Evolutionary conservation across 2,888 invertebrate species (phyloP).

Genomic region (Silvanus unidentatus): DNA sequence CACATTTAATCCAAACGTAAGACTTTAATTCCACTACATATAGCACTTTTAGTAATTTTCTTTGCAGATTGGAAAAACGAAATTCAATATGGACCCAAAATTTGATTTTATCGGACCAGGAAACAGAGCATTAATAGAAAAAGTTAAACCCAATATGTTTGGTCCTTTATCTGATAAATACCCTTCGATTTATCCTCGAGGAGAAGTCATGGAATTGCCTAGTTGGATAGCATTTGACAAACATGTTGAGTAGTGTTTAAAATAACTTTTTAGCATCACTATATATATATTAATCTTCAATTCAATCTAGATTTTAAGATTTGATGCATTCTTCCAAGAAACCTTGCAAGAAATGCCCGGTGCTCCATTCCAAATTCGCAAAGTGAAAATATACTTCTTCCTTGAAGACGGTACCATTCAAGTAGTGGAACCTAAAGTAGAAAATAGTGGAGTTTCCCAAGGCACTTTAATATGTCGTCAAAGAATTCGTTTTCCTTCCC

Average conservation of each 20-base stretch:
- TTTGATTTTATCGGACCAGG: conserved; percentile 55
- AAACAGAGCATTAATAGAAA: conserved; percentile 58
- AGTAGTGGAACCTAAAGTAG: conserved; percentile 72
- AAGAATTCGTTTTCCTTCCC: conserved; percentile 68
- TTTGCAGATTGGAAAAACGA: conserved; percentile 57
- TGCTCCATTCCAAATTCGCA: conserved; percentile 64
- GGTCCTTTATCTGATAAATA: conserved; percentile 53
- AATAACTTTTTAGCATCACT: background rate
- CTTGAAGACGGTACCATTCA: conserved; percentile 90
- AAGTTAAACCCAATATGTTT: conserved; percentile 55
- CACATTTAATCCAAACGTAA: conserved; percentile 61
- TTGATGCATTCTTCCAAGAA: conserved; percentile 76
- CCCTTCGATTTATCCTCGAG: conserved; percentile 69
- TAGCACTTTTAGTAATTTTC: conserved; percentile 1
- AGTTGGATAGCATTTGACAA: conserved; percentile 86
- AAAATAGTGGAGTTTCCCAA: conserved; percentile 82
- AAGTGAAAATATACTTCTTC: conserved; percentile 79
- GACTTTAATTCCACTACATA: conserved; percentile 20
- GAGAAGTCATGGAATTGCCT: conserved; percentile 69
- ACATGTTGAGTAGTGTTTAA: conserved; percentile 52
- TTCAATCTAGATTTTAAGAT: conserved; percentile 59
- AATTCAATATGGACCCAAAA: conserved; percentile 49
- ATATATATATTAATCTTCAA: background rate
- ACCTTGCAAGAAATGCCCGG: conserved; percentile 67
- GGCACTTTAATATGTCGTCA: conserved; percentile 79